Conservation (phyloP, 2,888 invertebrate genomes). For the Gastracanthus pulcherrimus region DNA sequence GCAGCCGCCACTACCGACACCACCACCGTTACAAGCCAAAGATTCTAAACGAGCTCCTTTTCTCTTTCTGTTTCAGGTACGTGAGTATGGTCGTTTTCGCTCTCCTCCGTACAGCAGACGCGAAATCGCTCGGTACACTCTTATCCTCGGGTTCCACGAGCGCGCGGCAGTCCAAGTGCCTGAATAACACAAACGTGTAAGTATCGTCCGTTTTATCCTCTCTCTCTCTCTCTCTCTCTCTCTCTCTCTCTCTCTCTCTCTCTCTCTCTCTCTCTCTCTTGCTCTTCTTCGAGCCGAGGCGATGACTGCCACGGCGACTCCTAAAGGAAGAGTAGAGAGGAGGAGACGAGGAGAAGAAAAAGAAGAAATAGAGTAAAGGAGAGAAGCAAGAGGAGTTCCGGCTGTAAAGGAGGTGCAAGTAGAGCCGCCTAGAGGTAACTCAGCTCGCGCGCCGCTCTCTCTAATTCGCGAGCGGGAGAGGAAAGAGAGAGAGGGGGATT, state of each 20-base stretch:
- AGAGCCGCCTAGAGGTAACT: conserved; percentile 41
- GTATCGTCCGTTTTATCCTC: conserved; percentile 7
- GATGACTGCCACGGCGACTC: conserved; percentile 14
- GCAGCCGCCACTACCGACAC: too few species aligned
- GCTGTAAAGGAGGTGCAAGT: conserved; percentile 31
- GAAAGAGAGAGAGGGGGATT: not conserved
- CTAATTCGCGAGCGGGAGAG: conserved; percentile 22
- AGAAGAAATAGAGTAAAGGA: not conserved
- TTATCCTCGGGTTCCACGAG: too few species aligned
- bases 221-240: too few species aligned
- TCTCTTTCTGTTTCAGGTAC: conserved; percentile 67
- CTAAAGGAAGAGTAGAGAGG: too few species aligned
- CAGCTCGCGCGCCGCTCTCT: not conserved
- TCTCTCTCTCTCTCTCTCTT: too few species aligned
- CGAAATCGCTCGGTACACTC: too few species aligned
- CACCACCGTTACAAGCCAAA: not conserved
- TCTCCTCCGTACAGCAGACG: not conserved
- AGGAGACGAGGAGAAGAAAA: too few species aligned
- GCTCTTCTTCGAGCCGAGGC: not conserved
- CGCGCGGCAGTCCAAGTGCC: too few species aligned
- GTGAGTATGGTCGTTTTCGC: conserved; percentile 58
- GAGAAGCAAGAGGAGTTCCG: conserved; percentile 22
- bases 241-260: too few species aligned
- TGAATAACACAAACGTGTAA: conserved; percentile 13
- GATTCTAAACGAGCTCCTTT: conserved; percentile 43